Evolutionary conservation across 2,113 vertebrate species (phyloP), one percentile per base, ranked within the genome.

Genomic region (Rhinogobius similis): DNA sequence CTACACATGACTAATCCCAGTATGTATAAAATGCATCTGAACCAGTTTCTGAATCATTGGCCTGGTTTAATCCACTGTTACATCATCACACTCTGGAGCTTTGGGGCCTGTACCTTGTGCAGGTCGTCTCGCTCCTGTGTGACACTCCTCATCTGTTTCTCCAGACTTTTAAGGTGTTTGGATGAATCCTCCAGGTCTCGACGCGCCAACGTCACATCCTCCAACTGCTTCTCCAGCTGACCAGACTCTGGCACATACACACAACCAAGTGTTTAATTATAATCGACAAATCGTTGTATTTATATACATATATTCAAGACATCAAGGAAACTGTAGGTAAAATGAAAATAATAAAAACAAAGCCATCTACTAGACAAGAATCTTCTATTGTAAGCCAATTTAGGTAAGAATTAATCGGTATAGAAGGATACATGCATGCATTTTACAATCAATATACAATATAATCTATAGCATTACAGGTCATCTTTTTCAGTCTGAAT

Each of bases 41-140:
- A 62, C 14, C 16, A 0, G 16, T 43, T 44, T 27, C 8, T 44
- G 18, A 23, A 61, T 36, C 20, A 61, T 20, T 61, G 27, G 16
- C 56, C 56, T 32, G 8, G 29, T 61, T 61, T 61, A n/a, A 36
- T 61, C 29, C 27, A n/a, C 18, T 11, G 29, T n/a, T 36, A 11
- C 18, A 21, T 38, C 29, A 61, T 38, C 20, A 50, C 2, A 50
- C 46, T 48, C 46, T 50, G 20, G n/a, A n/a, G 58, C 18, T 18
- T 61, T 36, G 16, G 52, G 10, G 21, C n/a, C 8, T 32, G 8
- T 93, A 99, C 98, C 97, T 98, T 98, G 80, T 96, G 96, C 62
- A 98, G 83, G 78, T 96, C 95, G 20, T 98, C 96, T 75, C 90
- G 93, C 78, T 99, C 97, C 87, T 95, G 96, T 59, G 94, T 93